Evolutionary conservation across 2,113 vertebrate species (phyloP).

Genomic region (Chloropsis cyanopogon): DNA sequence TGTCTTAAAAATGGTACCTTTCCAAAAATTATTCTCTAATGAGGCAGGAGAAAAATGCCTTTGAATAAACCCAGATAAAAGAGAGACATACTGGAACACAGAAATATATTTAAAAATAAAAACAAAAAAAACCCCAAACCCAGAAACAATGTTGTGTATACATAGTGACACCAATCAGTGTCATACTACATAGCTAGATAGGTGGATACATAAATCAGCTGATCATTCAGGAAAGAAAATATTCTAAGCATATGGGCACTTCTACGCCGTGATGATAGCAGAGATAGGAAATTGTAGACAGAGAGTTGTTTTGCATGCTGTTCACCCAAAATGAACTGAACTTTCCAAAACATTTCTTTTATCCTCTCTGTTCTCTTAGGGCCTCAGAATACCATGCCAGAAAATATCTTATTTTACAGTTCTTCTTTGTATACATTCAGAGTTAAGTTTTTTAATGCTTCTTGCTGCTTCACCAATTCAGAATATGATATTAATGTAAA

Average conservation of each 20-base stretch:
- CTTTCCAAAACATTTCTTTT: background rate
- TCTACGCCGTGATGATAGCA: background rate
- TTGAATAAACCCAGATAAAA: background rate
- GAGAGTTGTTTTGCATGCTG: background rate
- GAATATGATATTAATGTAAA: background rate
- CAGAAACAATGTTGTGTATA: background rate
- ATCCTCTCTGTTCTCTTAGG: background rate
- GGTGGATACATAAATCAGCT: background rate
- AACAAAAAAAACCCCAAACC: background rate
- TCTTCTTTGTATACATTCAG: background rate
- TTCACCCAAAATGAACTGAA: background rate
- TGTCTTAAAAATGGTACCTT: constrained; percentile 17
- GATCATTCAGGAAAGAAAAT: background rate
- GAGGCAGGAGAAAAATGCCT: constrained; percentile 23
- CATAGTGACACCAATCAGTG: background rate
- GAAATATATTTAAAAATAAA: background rate
- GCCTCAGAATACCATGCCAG: background rate
- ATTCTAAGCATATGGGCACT: background rate
- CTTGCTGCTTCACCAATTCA: background rate
- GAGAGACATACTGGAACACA: background rate
- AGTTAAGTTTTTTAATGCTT: background rate
- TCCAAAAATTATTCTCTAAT: constrained; percentile 44
- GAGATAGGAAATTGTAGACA: background rate
- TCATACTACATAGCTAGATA: background rate
- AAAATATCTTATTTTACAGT: background rate